Base-by-base conservation (phyloP, 1,140 invertebrate genomes). In the Apis laboriosa region DNA sequence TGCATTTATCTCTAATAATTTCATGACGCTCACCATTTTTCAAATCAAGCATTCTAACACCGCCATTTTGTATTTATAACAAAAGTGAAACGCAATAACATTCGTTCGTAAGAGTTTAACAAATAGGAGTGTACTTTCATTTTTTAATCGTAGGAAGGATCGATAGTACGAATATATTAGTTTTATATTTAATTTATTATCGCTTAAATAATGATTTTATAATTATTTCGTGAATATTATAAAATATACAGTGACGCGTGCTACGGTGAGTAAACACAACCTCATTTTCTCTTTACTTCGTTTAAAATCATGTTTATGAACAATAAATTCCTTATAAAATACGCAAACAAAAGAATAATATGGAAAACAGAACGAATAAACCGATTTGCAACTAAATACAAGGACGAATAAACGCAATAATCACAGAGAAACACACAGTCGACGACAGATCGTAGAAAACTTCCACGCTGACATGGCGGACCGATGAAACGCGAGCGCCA, bases 381-480 rank as follows among this genome's bases (percentile, higher is more conserved):
- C 9, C 28, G 28, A 53, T 55, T 55, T 24, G 13, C 64, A 64
- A 68, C 17, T 21, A 28, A 66, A 34, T 21, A 58, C 55, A 49
- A 15, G 24, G 55, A 51, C 12, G 34, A 28, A 7, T 60, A 55
- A 55, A 68, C 3, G 3, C 11, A 53, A 74, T 76, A 67, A 76
- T 66, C 21, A 58, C 43, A n/a, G 17, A 43, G 12, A 55, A 81
- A 76, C 63, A 43, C 4, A 63, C n/a, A 34, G 49, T 9, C 43
- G 43, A 76, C 17, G 24, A 9, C 12, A 11, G 28, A 49, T 67
- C 61, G 17, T 17, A 34, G 80, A 68, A 51, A 76, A 81, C 51
- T 81, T 77, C 68, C 61, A 43, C 5, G 2, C 34, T 43, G n/a
- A 24, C 24, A 12, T 21, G 19, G 17, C 61, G 34, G 4, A 9